Evolutionary conservation across 2,113 vertebrate genomes (phyloP), one percentile per base, ranked within the genome.

Genomic region (Pseudonaja textilis): DNA sequence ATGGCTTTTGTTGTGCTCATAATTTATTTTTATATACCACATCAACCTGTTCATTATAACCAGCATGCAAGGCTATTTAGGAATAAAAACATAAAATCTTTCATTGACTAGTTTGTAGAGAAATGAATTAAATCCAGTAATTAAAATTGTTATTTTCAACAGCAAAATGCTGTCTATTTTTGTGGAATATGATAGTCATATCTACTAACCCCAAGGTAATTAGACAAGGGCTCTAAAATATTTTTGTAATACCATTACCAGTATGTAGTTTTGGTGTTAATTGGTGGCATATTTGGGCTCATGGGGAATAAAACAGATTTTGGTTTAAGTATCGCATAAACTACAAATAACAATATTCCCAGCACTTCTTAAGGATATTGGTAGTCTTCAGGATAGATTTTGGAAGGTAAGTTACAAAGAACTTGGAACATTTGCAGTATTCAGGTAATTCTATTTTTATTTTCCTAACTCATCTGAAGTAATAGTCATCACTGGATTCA

Each of bases 11-110:
- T n/a, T 89, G 29, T 85, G n/a, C 34, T 45, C 57, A 11, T 93
- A 61, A 42, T 47, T 54, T 90, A 93, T 94, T 95, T 87, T 26
- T 45, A 92, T 59, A 55, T 87, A 56, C 91, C 54, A 90, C 16
- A 34, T 2, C 56, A 1, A 91, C 45, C 0, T 0, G 1, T 56
- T 93, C 16, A 50, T 34, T 86, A 92, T 45, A 34, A 34, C 47
- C 42, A 42, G 25, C 26, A 47, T 59, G 16, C 26, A 91, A 47
- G 34, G 9, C 23, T 91, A 29, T 52, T 61, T 87, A 11, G 85
- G 56, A 85, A 50, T 26, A 56, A 86, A 86, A 23, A 23, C 34
- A 74, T 87, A 54, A 87, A 47, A 59, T 50, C 4, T 34, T 25
- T 9, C 39, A 61, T n/a, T 59, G 18, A 26, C 16, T 45, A 47